A percentile compares a stretch with the other conserved stretches of the same genome.
These are phyloP conservation scores for Orthonyx spaldingii DNA, from an alignment of 2,113 vertebrate genomes.

Conservation along the genomic window DNA sequence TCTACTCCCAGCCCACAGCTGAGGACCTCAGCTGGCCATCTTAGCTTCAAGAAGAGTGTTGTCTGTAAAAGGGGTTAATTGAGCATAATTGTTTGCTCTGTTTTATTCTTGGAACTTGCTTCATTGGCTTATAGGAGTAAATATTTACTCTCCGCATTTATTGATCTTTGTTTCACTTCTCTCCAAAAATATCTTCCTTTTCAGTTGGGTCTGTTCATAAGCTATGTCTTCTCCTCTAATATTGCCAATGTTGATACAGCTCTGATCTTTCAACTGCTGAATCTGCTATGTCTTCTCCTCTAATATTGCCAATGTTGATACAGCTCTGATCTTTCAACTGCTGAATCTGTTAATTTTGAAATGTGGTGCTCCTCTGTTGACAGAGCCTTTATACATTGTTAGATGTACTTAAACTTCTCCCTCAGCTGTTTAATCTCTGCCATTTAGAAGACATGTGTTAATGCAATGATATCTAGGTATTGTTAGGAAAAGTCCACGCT, in stretches of 20 bases:
- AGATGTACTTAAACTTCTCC: background rate
- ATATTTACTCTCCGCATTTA: background rate
- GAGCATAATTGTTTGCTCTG: background rate
- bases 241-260: background rate
- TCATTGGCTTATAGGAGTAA: background rate
- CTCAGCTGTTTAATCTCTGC: background rate
- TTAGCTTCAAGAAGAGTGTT: background rate
- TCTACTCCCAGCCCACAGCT: background rate
- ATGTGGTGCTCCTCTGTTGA: background rate
- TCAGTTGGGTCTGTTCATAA: background rate
- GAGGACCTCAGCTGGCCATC: background rate
- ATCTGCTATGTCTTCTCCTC: background rate
- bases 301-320: background rate
- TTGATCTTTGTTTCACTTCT: background rate
- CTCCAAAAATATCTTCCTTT: background rate
- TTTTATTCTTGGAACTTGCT: background rate
- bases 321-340: background rate
- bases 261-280: background rate
- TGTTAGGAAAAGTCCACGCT: fast-evolving
- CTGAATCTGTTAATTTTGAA: background rate
- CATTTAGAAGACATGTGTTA: background rate
- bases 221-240: background rate
- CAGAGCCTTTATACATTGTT: background rate
- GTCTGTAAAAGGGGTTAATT: background rate
- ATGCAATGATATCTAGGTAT: background rate